A percentile compares a stretch with the other conserved stretches of the same genome.
Conservation (phyloP, 2,888 invertebrate genomes). For the Agrypnus murinus region DNA sequence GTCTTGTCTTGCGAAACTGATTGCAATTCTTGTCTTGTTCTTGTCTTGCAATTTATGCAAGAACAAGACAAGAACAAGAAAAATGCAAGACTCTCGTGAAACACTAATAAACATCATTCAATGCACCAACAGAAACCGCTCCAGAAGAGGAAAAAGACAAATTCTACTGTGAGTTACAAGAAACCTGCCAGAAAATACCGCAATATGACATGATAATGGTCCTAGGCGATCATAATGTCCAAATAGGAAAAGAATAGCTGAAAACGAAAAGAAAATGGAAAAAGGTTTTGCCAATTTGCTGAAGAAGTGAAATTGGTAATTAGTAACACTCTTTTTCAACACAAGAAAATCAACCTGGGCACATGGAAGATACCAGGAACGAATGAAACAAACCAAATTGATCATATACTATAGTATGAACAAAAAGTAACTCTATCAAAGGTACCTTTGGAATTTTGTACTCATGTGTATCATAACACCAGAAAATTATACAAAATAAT, state of each 20-base stretch:
- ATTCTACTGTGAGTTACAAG: not conserved
- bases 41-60: no score
- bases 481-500: no score
- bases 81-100: no score
- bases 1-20: no score
- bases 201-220: not conserved
- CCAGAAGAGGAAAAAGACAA: not conserved
- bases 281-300: not conserved
- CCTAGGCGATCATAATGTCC: no score
- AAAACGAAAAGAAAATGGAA: slow-evolving; percentile 1
- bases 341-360: no score
- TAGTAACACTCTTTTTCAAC: slow-evolving; percentile 1
- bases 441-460: no score
- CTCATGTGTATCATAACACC: no score
- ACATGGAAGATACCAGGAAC: slow-evolving; percentile 13
- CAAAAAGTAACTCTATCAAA: no score
- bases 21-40: no score
- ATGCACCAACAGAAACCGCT: not conserved
- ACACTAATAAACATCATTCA: not conserved
- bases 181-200: not conserved
- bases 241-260: not conserved
- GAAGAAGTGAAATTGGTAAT: not conserved
- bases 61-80: no score
- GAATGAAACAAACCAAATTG: not conserved
- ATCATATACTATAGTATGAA: no score